Evolutionary conservation across 1,140 invertebrate species (phyloP).

Genomic region (Philopotamus ludificatus): DNA sequence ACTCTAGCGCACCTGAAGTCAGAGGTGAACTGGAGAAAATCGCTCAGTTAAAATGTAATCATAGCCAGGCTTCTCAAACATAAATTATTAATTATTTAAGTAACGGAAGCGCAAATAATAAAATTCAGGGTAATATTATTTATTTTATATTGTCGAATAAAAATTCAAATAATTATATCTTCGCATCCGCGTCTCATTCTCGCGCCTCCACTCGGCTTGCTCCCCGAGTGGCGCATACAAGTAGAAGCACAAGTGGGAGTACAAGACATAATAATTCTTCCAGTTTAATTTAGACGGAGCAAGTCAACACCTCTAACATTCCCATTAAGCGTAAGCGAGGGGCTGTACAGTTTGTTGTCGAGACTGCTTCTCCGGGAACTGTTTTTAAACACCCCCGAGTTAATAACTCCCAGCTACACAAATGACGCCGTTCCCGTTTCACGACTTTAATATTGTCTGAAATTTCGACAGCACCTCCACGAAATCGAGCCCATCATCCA

Average conservation of each 20-base stretch:
- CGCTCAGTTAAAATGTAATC: too few species aligned
- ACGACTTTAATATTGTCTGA: neutral
- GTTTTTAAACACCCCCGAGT: neutral
- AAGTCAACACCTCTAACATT: conserved; percentile 4
- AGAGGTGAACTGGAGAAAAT: too few species aligned
- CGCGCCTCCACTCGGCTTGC: too few species aligned
- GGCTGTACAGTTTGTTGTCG: conserved; percentile 1
- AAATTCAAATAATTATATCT: too few species aligned
- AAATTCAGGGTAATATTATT: too few species aligned
- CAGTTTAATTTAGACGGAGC: conserved; percentile 25
- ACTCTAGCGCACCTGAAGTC: too few species aligned
- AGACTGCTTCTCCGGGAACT: neutral
- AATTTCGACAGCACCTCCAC: neutral
- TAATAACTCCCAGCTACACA: conserved; percentile 7
- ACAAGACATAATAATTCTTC: conserved; percentile 24
- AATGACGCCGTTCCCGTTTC: neutral
- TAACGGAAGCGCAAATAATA: too few species aligned
- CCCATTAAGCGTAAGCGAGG: neutral
- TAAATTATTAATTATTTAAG: too few species aligned
- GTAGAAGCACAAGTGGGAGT: neutral
- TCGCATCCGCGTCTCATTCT: too few species aligned
- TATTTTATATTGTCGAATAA: too few species aligned
- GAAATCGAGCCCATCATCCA: neutral
- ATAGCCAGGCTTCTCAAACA: too few species aligned
- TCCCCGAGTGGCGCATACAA: too few species aligned